phyloP scores from a whole-genome alignment of 2,113 vertebrate species.

The Bubo scandiacus region DNA sequence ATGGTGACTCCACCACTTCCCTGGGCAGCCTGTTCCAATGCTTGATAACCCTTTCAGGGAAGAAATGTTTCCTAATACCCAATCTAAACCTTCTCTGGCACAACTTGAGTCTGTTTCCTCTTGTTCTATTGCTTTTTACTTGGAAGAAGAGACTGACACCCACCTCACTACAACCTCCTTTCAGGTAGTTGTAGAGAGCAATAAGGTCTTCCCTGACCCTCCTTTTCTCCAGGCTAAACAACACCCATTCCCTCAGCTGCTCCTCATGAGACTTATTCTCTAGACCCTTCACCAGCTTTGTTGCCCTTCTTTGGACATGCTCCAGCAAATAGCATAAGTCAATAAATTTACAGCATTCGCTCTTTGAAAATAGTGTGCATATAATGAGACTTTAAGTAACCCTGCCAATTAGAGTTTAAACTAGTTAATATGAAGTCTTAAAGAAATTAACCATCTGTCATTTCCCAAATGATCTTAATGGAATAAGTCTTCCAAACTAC shows the following conservation, averaged over 20 bases:
- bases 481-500: not conserved
- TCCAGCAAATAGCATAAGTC: not conserved
- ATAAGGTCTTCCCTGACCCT: not conserved
- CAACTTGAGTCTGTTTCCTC: not conserved
- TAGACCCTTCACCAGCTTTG: not conserved
- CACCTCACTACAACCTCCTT: not conserved
- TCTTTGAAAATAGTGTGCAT: not conserved
- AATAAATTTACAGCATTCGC: not conserved
- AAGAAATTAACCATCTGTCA: conserved; percentile 30
- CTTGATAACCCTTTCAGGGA: not conserved
- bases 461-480: not conserved
- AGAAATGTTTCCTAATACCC: not conserved
- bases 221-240: not conserved
- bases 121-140: not conserved
- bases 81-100: not conserved
- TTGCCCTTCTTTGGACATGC: not conserved
- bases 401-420: conserved; percentile 22
- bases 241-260: not conserved
- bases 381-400: not conserved
- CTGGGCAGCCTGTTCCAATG: not conserved
- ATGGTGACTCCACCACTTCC: not conserved
- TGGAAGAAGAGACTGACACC: not conserved
- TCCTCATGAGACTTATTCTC: not conserved
- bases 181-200: not conserved
- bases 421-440: conserved; percentile 5